A percentile compares a stretch with the other conserved stretches of the same genome.
Conservation (phyloP, 2,888 invertebrate genomes). For the Ophion costatus region DNA sequence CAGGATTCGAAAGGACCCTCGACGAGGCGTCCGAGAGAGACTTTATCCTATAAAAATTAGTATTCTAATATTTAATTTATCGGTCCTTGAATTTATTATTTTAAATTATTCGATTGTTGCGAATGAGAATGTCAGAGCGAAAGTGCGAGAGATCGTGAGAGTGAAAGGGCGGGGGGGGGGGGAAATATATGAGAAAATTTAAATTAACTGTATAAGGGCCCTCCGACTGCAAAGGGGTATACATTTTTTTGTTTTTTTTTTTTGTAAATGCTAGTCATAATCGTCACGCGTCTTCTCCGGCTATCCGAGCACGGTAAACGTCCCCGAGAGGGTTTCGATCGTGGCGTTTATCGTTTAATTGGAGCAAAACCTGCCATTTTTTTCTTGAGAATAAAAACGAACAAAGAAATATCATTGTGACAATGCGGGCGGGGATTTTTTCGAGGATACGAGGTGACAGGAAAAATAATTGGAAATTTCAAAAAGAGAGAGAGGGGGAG, state of each 20-base stretch:
- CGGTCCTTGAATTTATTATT: slow-evolving; percentile 49
- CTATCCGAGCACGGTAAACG: slow-evolving; percentile 52
- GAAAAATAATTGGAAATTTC: slow-evolving; percentile 4
- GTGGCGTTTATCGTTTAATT: slow-evolving; percentile 6
- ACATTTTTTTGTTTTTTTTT: slow-evolving; percentile 51
- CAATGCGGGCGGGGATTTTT: slow-evolving; percentile 19
- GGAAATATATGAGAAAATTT: slow-evolving; percentile 7
- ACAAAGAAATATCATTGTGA: slow-evolving; percentile 50
- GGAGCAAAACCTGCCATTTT: slow-evolving; percentile 39
- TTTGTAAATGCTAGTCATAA: slow-evolving; percentile 81
- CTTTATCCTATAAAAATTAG: slow-evolving; percentile 62
- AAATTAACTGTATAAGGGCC: slow-evolving; percentile 42
- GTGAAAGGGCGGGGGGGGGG: not conserved
- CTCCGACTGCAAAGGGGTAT: slow-evolving; percentile 46
- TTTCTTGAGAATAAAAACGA: slow-evolving; percentile 63
- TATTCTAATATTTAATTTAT: slow-evolving; percentile 68
- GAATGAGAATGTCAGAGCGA: slow-evolving; percentile 26
- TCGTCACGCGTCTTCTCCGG: slow-evolving; percentile 71
- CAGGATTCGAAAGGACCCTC: slow-evolving; percentile 30
- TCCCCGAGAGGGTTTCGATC: slow-evolving; percentile 43
- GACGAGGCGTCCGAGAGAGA: slow-evolving; percentile 50
- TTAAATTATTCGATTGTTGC: slow-evolving; percentile 64
- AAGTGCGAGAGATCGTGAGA: not conserved
- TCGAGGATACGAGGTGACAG: slow-evolving; percentile 14
- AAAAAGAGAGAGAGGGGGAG: slow-evolving; percentile 1